Percentiles rank a stretch among this genome's conserved stretches.
Conservation (phyloP, 2,888 invertebrate genomes). For the Agrotis segetum region DNA sequence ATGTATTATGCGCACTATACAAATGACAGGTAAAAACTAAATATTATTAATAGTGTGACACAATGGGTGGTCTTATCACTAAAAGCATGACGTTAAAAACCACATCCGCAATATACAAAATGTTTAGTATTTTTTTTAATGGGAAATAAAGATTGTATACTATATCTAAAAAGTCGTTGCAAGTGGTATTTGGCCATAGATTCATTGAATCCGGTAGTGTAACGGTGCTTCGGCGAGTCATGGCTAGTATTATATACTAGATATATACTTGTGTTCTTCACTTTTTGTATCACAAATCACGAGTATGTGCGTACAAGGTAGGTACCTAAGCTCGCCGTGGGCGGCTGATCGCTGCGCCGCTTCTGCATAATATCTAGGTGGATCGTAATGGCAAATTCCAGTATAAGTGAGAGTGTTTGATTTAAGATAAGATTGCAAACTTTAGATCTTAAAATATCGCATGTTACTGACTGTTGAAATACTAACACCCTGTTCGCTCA, state of each 20-base stretch:
- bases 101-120: neutral
- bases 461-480: slow-evolving; percentile 23
- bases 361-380: slow-evolving; percentile 71
- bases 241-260: slow-evolving; percentile 41
- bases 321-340: slow-evolving; percentile 62
- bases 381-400: slow-evolving; percentile 73
- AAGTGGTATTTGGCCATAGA: slow-evolving; percentile 34
- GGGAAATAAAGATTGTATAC: slow-evolving; percentile 12
- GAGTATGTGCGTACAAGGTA: slow-evolving; percentile 50
- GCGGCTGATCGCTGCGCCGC: slow-evolving; percentile 70
- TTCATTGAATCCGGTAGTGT: slow-evolving; percentile 30
- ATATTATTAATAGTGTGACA: no score
- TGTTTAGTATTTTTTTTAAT: slow-evolving; percentile 5
- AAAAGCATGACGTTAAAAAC: no score
- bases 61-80: no score
- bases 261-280: slow-evolving; percentile 29
- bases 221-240: slow-evolving; percentile 43
- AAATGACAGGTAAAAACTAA: no score
- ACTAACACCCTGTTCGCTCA: slow-evolving; percentile 3
- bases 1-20: no score
- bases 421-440: slow-evolving; percentile 52
- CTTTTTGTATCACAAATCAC: slow-evolving; percentile 51
- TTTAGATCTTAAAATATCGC: slow-evolving; percentile 35
- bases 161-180: slow-evolving; percentile 25
- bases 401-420: slow-evolving; percentile 76